phyloP scores from a whole-genome alignment of 2,797 vertebrate species.

The Poecile montanus region DNA sequence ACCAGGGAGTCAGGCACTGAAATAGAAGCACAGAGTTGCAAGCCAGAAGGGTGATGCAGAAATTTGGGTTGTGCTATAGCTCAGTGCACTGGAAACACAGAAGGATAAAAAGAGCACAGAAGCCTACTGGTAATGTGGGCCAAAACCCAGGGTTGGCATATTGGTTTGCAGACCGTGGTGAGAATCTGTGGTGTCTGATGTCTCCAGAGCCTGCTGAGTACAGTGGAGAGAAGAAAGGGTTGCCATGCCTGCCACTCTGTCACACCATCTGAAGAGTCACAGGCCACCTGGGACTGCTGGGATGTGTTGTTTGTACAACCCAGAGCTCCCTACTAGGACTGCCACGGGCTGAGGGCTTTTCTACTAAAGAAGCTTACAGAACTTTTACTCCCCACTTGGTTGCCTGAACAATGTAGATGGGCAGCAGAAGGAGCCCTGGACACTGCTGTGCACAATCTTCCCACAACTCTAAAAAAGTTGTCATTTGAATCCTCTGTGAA shows the following conservation, averaged over 20 bases:
- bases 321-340: not conserved
- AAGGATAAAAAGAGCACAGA: not conserved
- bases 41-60: not conserved
- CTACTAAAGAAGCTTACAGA: not conserved
- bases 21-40: not conserved
- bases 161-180: not conserved
- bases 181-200: not conserved
- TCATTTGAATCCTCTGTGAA: not conserved
- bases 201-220: not conserved
- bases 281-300: not conserved
- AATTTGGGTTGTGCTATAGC: not conserved
- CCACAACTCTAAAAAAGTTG: not conserved
- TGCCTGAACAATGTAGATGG: not conserved
- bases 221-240: not conserved
- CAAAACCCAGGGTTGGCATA: not conserved
- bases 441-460: not conserved
- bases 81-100: not conserved
- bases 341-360: not conserved
- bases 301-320: not conserved
- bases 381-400: not conserved
- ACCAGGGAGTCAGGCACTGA: not conserved
- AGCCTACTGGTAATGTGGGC: not conserved
- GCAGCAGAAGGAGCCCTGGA: not conserved
- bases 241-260: not conserved
- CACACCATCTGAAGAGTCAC: not conserved